Conservation (phyloP, 2,888 invertebrate species). For the Drosophila pegasa region DNA sequence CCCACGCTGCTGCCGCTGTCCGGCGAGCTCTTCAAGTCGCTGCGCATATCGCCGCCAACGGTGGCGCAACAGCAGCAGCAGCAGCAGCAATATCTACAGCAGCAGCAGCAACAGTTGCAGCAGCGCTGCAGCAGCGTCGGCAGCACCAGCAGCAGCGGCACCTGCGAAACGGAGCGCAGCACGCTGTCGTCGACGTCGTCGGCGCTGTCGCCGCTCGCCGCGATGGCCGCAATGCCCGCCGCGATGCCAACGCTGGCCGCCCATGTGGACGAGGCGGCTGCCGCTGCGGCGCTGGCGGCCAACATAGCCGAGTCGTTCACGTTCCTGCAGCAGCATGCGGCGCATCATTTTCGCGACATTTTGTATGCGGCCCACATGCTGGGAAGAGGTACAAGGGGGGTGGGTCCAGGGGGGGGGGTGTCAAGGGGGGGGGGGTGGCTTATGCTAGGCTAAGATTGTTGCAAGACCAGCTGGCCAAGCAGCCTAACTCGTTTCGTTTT, state of each 20-base stretch:
- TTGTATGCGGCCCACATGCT: constrained; percentile 88
- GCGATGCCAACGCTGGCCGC: constrained; percentile 35
- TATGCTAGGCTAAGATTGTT: constrained; percentile 47
- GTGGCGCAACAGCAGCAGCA: constrained; percentile 65
- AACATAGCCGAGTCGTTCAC: constrained; percentile 85
- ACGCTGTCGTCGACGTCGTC: constrained; percentile 74
- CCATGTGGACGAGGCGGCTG: constrained; percentile 62
- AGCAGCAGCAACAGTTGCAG: constrained; percentile 67
- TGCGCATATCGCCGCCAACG: constrained; percentile 65
- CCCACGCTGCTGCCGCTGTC: constrained; percentile 49
- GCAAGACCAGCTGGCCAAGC: constrained; percentile 70
- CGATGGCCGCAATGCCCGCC: constrained; percentile 82
- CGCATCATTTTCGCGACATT: constrained; percentile 87
- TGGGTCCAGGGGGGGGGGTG: not conserved
- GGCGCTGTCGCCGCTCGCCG: constrained; percentile 75
- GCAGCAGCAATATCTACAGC: constrained; percentile 69
- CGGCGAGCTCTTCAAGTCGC: constrained; percentile 60
- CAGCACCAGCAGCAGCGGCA: constrained; percentile 83
- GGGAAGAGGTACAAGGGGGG: constrained; percentile 86
- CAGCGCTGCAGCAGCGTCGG: constrained; percentile 83
- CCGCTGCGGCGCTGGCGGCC: constrained; percentile 80
- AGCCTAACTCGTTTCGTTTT: constrained; percentile 68
- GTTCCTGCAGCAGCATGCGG: constrained; percentile 84
- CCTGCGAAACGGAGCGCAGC: constrained; percentile 82
- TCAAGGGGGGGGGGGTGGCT: not conserved